Evolutionary conservation across 2,113 vertebrate species (phyloP).

Genomic region (Callaeas wilsoni): DNA sequence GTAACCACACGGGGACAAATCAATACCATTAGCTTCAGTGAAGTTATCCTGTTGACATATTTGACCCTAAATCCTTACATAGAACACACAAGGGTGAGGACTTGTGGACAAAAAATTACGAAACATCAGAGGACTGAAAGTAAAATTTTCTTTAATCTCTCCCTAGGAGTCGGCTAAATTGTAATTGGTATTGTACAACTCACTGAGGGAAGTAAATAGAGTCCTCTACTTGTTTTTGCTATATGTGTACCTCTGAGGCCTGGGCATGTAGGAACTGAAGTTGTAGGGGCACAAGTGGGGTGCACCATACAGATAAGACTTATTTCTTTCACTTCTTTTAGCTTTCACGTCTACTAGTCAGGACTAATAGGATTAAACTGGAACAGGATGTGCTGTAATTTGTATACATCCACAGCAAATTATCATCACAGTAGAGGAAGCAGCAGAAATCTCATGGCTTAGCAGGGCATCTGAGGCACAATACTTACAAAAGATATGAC

Average conservation of each 20-base stretch:
- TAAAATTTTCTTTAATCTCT: not conserved
- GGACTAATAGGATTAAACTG: not conserved
- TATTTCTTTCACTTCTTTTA: not conserved
- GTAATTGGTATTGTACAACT: not conserved
- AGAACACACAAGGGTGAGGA: not conserved
- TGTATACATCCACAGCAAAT: not conserved
- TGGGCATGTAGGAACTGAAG: not conserved
- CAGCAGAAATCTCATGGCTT: not conserved
- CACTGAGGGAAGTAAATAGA: not conserved
- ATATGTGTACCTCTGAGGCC: not conserved
- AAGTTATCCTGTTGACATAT: constrained; percentile 15
- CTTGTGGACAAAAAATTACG: not conserved
- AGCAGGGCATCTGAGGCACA: not conserved
- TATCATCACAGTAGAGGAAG: not conserved
- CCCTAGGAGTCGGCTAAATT: not conserved
- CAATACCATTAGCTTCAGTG: constrained; percentile 33
- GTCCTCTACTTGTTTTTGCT: not conserved
- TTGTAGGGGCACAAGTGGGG: not conserved
- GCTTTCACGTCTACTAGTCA: not conserved
- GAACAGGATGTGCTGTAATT: not conserved
- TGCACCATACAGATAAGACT: not conserved
- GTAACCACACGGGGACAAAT: constrained; percentile 12
- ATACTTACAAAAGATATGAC: not conserved
- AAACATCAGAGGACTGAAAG: not conserved
- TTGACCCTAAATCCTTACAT: not conserved